Evolutionary conservation across 1,140 invertebrate species (phyloP).

Genomic region (Acyrthosiphon pisum): DNA sequence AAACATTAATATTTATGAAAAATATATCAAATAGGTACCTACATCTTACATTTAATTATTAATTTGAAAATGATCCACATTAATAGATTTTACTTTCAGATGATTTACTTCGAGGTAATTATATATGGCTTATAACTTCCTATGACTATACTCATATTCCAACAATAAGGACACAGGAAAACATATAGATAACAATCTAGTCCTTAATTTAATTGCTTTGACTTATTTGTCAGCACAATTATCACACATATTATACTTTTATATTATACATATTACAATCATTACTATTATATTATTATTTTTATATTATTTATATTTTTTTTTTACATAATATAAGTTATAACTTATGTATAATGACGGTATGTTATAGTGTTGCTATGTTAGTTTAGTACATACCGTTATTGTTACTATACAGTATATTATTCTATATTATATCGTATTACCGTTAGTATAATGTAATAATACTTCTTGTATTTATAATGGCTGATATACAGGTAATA

Average conservation of each 20-base stretch:
- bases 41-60: background rate
- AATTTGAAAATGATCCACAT: background rate
- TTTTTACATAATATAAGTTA: background rate
- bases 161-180: background rate
- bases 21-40: background rate
- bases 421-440: background rate
- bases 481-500: background rate
- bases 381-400: no score
- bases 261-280: background rate
- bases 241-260: background rate
- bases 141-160: background rate
- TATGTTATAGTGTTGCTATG: background rate
- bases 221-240: background rate
- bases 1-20: background rate
- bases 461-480: background rate
- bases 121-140: background rate
- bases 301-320: background rate
- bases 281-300: slow-evolving; percentile 31
- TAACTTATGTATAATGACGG: background rate
- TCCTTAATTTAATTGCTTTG: slow-evolving; percentile 12
- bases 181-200: background rate
- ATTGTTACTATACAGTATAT: background rate
- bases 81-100: slow-evolving; percentile 11
- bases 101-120: background rate
- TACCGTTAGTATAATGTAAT: background rate